Evolutionary conservation across 2,113 vertebrate genomes (phyloP).

Genomic region (Terrapene triunguis): DNA sequence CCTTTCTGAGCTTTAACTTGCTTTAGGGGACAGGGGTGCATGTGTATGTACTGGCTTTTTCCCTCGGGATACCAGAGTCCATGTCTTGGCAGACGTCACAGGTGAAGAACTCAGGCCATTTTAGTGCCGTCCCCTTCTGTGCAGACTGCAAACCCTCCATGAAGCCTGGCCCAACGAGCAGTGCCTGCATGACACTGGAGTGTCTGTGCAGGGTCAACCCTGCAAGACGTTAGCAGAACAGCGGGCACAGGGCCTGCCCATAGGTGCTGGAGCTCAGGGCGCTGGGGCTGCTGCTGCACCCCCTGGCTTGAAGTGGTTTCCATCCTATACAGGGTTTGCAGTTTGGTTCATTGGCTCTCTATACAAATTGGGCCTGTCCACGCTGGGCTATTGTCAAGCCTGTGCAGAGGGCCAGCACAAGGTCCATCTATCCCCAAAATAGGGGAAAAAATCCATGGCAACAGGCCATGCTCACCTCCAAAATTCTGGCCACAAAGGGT

Average conservation of each 20-base stretch:
- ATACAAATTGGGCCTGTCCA: too few species aligned
- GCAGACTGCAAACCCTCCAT: fast-evolving
- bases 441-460: background rate
- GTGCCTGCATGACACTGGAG: too few species aligned
- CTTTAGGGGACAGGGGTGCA: fast-evolving
- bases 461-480: background rate
- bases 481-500: background rate
- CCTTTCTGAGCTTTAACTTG: background rate
- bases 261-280: too few species aligned
- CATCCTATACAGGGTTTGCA: too few species aligned
- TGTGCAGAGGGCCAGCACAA: background rate
- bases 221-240: background rate
- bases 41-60: background rate
- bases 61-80: too few species aligned
- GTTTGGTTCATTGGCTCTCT: too few species aligned
- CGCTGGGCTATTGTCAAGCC: background rate
- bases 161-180: background rate
- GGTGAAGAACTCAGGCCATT: background rate
- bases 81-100: too few species aligned
- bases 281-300: too few species aligned
- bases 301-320: too few species aligned
- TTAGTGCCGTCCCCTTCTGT: background rate
- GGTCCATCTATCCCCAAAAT: background rate
- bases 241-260: background rate
- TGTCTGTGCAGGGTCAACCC: background rate